A percentile compares a stretch with the other conserved stretches of the same genome.
Evolutionary conservation across 2,113 vertebrate genomes (phyloP).

Genomic region (Aspidoscelis tigris): DNA sequence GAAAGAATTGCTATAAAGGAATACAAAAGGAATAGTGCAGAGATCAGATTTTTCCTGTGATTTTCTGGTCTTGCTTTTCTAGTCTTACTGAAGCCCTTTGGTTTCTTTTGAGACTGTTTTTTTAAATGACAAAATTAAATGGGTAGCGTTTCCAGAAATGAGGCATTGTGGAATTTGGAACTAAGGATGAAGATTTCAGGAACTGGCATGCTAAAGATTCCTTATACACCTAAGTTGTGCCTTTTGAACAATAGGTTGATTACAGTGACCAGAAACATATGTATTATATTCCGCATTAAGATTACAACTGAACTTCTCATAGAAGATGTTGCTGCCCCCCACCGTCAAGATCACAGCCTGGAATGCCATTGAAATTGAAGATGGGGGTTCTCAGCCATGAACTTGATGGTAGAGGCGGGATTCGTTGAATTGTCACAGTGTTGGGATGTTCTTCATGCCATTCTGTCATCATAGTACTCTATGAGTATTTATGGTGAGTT

Average conservation of each 20-base stretch:
- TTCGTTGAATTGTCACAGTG: too few relatives aligned
- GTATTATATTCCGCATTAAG: too few relatives aligned
- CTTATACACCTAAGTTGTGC: neutral
- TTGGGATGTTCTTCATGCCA: too few relatives aligned
- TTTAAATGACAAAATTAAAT: neutral
- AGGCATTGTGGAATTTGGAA: neutral
- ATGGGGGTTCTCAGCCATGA: too few relatives aligned
- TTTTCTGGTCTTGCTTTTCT: neutral
- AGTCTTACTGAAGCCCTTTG: neutral
- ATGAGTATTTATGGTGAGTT: too few relatives aligned
- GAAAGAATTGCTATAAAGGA: neutral
- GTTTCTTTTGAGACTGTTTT: neutral
- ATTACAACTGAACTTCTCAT: too few relatives aligned
- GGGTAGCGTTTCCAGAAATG: too few relatives aligned
- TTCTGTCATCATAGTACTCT: too few relatives aligned
- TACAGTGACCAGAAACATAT: slow-evolving; percentile 15
- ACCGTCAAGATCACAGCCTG: too few relatives aligned
- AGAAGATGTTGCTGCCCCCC: too few relatives aligned
- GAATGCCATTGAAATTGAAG: too few relatives aligned
- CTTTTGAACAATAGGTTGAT: slow-evolving; percentile 9
- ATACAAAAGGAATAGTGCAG: neutral
- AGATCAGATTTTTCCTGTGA: neutral
- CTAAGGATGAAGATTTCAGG: neutral
- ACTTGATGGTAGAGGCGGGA: too few relatives aligned
- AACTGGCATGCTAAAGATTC: neutral